phyloP scores from a whole-genome alignment of 2,113 vertebrate genomes.

The Trematocara marginatum region DNA sequence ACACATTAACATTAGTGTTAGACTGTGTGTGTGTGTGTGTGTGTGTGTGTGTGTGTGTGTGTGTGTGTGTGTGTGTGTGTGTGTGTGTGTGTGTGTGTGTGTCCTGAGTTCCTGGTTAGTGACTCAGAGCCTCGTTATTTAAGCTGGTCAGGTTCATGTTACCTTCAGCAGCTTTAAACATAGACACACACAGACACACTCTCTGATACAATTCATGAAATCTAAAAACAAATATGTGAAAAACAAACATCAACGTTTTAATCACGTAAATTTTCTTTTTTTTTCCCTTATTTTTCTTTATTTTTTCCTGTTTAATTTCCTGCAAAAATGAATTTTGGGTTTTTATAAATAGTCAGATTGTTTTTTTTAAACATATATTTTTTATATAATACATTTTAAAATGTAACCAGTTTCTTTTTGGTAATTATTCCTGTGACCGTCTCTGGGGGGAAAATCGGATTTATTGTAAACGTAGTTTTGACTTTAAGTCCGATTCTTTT shows the following conservation, averaged over 20 bases:
- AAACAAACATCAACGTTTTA: background rate
- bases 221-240: background rate
- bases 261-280: background rate
- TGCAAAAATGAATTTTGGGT: background rate
- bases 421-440: background rate
- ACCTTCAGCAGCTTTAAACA: constrained; percentile 57
- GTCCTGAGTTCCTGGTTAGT: background rate
- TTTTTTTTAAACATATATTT: background rate
- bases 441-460: background rate
- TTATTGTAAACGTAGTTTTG: background rate
- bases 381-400: background rate
- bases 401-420: background rate
- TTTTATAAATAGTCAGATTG: background rate
- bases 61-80: background rate
- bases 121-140: background rate
- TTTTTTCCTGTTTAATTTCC: background rate
- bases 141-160: constrained; percentile 40
- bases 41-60: background rate
- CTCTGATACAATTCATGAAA: accelerated
- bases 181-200: constrained; percentile 14
- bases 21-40: too few relatives aligned
- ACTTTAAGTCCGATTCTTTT: background rate
- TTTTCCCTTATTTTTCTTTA: background rate
- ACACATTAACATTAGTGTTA: too few relatives aligned
- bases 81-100: background rate